phyloP scores from a whole-genome alignment of 2,797 vertebrate species.

The Coreius guichenoti region DNA sequence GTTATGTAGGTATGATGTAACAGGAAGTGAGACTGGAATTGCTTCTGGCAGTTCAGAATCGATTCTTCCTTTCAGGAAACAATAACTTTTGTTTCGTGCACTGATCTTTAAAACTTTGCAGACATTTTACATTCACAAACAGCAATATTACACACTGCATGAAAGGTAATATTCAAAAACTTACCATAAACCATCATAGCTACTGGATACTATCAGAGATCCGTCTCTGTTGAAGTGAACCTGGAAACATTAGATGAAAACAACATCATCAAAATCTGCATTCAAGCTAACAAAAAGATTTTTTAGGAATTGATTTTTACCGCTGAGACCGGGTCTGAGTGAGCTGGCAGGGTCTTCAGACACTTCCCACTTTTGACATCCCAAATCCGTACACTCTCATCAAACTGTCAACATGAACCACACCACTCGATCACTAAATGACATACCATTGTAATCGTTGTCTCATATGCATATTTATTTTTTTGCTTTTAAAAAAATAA shows the following conservation, averaged over 20 bases:
- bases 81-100: neutral
- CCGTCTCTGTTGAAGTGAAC: constrained; percentile 98
- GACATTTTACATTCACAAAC: neutral
- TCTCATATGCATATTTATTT: neutral
- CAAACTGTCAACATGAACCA: constrained; percentile 80
- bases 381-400: constrained; percentile 97
- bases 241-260: constrained; percentile 70
- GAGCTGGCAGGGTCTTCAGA: constrained; percentile 95
- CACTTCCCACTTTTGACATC: constrained; percentile 98
- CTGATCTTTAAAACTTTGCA: neutral
- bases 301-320: constrained; percentile 74
- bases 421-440: neutral
- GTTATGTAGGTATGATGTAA: neutral
- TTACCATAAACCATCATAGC: constrained; percentile 97
- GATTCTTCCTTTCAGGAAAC: neutral
- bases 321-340: constrained; percentile 95
- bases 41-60: neutral
- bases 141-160: neutral
- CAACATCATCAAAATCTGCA: neutral
- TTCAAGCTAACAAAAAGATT: neutral
- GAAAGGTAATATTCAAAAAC: constrained; percentile 39
- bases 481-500: neutral
- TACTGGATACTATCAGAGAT: constrained; percentile 96
- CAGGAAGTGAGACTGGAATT: neutral
- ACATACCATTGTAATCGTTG: neutral